Percentiles rank a stretch among this genome's conserved stretches.
These are phyloP conservation scores for Cyphomyrus plagiostoma DNA, from an alignment of 2,113 vertebrate genomes.

Conservation along the genomic window DNA sequence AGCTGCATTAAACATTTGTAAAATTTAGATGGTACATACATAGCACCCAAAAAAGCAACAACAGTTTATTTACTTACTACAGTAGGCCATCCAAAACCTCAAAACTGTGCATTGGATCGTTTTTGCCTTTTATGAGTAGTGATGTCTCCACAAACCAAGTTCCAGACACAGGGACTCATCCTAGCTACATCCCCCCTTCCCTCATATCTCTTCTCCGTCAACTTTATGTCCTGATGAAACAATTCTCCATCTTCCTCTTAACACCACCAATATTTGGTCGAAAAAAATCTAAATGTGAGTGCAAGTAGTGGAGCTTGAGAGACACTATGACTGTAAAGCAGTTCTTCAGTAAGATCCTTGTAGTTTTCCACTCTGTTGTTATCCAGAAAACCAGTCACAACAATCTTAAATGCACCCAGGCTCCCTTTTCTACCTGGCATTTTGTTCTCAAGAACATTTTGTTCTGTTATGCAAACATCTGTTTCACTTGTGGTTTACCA, in stretches of 20 bases:
- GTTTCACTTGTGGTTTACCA: background rate
- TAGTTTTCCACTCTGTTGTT: background rate
- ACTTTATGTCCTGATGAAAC: background rate
- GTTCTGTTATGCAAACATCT: background rate
- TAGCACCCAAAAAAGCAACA: background rate
- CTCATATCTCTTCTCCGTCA: background rate
- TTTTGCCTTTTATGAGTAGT: background rate
- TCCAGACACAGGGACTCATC: background rate
- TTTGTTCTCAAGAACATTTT: background rate
- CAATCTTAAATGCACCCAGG: background rate
- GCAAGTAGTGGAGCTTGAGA: background rate
- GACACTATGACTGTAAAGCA: background rate
- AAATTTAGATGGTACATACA: background rate
- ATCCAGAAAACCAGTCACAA: background rate
- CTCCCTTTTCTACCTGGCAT: background rate
- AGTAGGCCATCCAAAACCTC: background rate
- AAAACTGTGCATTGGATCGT: background rate
- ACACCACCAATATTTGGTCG: background rate
- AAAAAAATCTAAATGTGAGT: background rate
- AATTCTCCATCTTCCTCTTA: background rate
- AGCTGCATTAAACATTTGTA: background rate
- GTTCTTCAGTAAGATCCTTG: background rate
- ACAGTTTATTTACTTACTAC: background rate
- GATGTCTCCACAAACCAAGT: background rate
- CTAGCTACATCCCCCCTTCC: background rate